Evolutionary conservation across 2,797 vertebrate species (phyloP), one percentile per base, ranked within the genome.

Genomic region (Malurus leucopterus): DNA sequence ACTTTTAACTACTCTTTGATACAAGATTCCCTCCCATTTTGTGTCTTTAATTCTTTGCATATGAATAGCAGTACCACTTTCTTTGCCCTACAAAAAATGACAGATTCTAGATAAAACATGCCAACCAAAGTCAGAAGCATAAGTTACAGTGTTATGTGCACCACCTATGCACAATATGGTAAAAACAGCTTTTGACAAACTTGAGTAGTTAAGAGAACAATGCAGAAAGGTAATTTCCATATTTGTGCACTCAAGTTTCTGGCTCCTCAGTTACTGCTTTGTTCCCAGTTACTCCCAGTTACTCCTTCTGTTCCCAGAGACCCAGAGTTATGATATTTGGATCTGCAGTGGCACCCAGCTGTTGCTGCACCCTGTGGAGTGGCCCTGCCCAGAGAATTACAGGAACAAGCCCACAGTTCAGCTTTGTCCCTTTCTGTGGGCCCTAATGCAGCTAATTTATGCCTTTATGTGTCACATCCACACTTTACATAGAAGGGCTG

Each of bases 51-150:
- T 67, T 69, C 54, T 74, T 86, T 73, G 64, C 74, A 71, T 17
- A 47, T 16, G 68, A 91, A 82, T 40, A 92, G 69, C 38, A 90
- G 44, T 63, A 38, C 65, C 71, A 68, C 22, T 77, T 92, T 64
- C 62, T 93, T 68, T 70, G 41, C 62, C 65, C 63, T 87, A 53
- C 1, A 10, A 90, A 91, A 83, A 29, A 65, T 40, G 67, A 80
- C 82, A 94, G 86, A 87, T 90, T 68, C 91, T 62, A 62, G 69
- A 61, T 55, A 67, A 92, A 88, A 87, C 64, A 86, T 80, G 82
- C 72, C 88, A 94, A 27, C 32, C 51, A 21, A 77, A 90, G 80
- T 44, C 73, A 74, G 79, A 81, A 76, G 41, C 65, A 76, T 51
- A 55, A 67, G 40, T 34, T 64, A 9, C 2, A 51, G 58, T 63